Base-by-base conservation (phyloP, 2,888 invertebrate species). In the Pseudolycoriella hygida region DNA sequence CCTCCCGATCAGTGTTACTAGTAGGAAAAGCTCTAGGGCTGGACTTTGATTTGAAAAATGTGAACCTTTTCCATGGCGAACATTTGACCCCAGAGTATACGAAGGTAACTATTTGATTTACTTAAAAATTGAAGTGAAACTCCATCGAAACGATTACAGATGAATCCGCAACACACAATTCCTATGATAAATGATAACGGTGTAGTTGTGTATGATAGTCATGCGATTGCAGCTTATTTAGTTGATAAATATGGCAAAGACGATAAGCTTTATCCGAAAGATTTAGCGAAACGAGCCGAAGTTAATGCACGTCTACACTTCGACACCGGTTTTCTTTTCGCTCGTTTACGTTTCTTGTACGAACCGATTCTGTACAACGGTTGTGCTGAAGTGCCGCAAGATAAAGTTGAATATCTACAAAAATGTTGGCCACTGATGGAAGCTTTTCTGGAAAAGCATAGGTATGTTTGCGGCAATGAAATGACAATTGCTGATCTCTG, bases 161-260 rank as follows among this genome's bases (percentile, higher is more conserved):
- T 80, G 53, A 80, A 79, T 56, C 75, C 75, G 2, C 67, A 76
- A 34, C 72, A 73, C 51, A 46, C 76, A 52, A 72, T 81, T 19
- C 82, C 82, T 18, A 73, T 73, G 1, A 55, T 81, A 51, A 60
- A 71, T 20, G 72, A 72, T 43, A 69, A 70, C 45, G 67, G 70
- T 12, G 63, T 68, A 12, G 67, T 68, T 30, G 59, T 74, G 12
- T 67, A 66, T 64, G 81, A 82, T 55, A 79, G 79, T 47, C 78
- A 79, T 53, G 77, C 76, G 1, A 80, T 80, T 52, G 67, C 62
- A 40, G 58, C 70, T 1, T 78, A 79, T 56, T 60, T 81, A 47
- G 73, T 75, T 39, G 67, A 65, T 39, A 72, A 74, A 56, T 77
- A 75, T 51, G 69, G 65, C 17, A 60, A 63, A 12, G 63, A 69